Base-by-base conservation (phyloP, 1,140 invertebrate genomes). In the Melitaea cinxia region DNA sequence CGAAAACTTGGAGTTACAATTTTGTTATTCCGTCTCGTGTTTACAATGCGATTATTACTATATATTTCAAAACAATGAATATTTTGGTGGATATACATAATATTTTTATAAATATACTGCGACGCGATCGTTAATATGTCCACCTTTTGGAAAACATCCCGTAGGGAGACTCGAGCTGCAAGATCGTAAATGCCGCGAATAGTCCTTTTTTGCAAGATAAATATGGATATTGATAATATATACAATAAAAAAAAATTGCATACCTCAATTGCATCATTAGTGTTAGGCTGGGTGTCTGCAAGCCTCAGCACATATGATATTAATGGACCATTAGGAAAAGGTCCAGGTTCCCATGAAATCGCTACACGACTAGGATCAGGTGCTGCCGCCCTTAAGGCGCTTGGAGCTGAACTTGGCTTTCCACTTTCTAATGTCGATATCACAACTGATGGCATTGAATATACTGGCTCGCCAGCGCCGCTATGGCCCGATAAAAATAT, bases 281-380 rank as follows among this genome's bases (percentile, higher is more conserved):
- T 93, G 72, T 92, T 92, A 5, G 91, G 90, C 37, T 91, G 86
- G 24, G 90, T 90, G 68, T 94, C 93, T 39, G 92, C 91, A 17
- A 96, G 92, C 73, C 94, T 93, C 45, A 97, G 89, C 52, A 95
- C 94, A 91, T 97, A 98, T 42, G 96, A 96, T 45, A 97, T 93
- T 68, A 98, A 92, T 63, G 95, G 96, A 56, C 96, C 97, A 85
- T 98, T 98, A 19, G 95, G 95, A 79, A 96, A 97, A 9, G 93
- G 92, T 10, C 97, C 97, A 4, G 96, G 95, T 84, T 95, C 94
- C 97, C 97, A 98, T 69, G 95, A 95, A 10, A 98, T 93, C 58
- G 95, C 96, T 23, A 98, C 94, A 67, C 96, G 93, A 65, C 93
- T 94, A n/a, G 95, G 93, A 81, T 97, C 96, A 28, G 97, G 93